phyloP scores from a whole-genome alignment of 2,797 vertebrate species.

The Gymnoscopelus microlampas region DNA sequence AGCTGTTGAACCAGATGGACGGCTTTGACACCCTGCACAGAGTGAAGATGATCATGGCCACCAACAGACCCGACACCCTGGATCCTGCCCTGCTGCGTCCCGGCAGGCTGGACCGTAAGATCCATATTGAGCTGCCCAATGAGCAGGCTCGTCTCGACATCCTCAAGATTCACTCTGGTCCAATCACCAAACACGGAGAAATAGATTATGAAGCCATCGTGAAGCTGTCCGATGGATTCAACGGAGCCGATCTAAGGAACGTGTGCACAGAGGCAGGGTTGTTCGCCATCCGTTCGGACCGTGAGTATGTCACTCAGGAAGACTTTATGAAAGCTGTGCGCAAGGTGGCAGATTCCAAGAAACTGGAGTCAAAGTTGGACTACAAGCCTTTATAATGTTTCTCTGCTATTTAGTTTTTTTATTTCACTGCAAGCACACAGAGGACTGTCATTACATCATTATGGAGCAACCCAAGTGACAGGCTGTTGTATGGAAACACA shows the following conservation, averaged over 20 bases:
- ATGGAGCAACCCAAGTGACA: no score
- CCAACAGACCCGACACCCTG: conserved; percentile 96
- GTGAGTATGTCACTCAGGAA: conserved; percentile 96
- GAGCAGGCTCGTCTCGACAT: conserved; percentile 98
- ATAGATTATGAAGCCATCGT: conserved; percentile 98
- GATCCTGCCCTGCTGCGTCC: conserved; percentile 95
- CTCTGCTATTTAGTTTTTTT: not conserved
- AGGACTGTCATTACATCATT: no score
- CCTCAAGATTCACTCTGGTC: conserved; percentile 95
- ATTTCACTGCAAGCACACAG: no score
- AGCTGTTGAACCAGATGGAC: conserved; percentile 99
- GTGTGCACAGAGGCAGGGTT: conserved; percentile 99
- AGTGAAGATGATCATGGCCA: conserved; percentile 99
- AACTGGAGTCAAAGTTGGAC: conserved; percentile 96
- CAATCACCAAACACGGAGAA: conserved; percentile 97
- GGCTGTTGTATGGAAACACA: no score
- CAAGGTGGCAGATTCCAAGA: conserved; percentile 98
- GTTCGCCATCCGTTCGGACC: conserved; percentile 95
- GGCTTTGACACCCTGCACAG: conserved; percentile 98
- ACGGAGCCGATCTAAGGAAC: conserved; percentile 96
- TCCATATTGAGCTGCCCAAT: conserved; percentile 97
- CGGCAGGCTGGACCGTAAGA: conserved; percentile 95
- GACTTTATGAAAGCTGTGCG: conserved; percentile 98
- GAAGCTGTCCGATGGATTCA: conserved; percentile 97
- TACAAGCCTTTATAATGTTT: conserved; percentile 93